Percentiles rank a stretch among this genome's conserved stretches.
These are phyloP conservation scores for Daphoenositta chrysoptera DNA, from an alignment of 2,113 vertebrate species.

Conservation along the genomic window DNA sequence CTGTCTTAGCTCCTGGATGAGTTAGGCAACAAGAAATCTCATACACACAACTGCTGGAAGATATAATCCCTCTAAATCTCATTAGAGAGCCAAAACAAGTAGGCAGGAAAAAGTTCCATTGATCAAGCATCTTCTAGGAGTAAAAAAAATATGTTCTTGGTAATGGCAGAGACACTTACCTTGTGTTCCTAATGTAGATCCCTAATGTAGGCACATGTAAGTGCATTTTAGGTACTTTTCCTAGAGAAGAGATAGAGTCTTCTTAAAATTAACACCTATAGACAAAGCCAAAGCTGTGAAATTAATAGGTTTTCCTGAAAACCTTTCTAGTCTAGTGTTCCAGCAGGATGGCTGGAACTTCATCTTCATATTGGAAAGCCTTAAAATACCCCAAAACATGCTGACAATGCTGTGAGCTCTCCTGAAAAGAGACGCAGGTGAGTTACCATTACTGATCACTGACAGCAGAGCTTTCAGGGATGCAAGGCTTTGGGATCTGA, in stretches of 20 bases:
- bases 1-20: neutral
- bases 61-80: neutral
- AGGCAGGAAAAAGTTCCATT: neutral
- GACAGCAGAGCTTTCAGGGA: neutral
- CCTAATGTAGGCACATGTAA: neutral
- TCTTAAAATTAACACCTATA: neutral
- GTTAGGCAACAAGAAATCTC: neutral
- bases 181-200: neutral
- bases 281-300: neutral
- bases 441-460: neutral
- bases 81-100: neutral
- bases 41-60: neutral
- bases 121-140: neutral
- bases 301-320: neutral
- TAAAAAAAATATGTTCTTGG: neutral
- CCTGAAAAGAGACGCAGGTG: neutral
- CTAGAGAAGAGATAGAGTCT: neutral
- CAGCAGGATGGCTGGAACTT: neutral
- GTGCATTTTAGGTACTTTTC: neutral
- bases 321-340: neutral
- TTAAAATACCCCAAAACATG: neutral
- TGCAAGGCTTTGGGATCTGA: neutral
- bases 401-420: neutral
- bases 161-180: neutral
- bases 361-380: neutral